Base-by-base conservation (phyloP, 2,797 vertebrate genomes). In the Streptopelia turtur region DNA sequence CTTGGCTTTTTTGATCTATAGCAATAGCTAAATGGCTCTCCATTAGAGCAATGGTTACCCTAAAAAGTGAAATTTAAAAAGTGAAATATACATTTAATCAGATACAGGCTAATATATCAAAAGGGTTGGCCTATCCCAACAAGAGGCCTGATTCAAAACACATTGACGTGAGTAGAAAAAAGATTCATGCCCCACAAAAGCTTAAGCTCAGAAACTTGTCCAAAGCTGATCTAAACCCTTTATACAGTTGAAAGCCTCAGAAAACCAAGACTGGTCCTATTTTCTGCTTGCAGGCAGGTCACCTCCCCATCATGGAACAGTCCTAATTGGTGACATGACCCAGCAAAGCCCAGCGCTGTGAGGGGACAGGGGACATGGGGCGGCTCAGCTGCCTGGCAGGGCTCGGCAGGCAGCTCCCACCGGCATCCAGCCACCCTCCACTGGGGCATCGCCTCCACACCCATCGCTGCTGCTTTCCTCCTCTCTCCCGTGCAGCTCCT, bases 11-110 rank as follows among this genome's bases (percentile, higher is more conserved):
- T 95, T 97, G 95, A 97, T 96, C 96, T 89, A 93, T 89, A 93
- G 95, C 92, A 93, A 88, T 80, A 90, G 91, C 78, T 96, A 97
- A 97, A 96, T 89, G 90, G 93, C 89, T 88, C 82, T 96, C 95
- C 95, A 94, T 96, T 86, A 96, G 94, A 94, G 86, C 47, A 78
- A 92, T 93, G 97, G 95, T 94, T 94, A 97, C 93, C 90, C 94
- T 50, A 9, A 95, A 97, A 97, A 97, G 90, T 95, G 95, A 95
- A 96, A 96, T 95, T 96, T 97, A 96, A 96, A 97, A 96, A 85
- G 89, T 82, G 70, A 92, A 96, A 95, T 96, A 95, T 66, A 95
- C 60, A 92, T 95, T 83, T 85, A 95, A 87, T 80, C 72, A 92
- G 76, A 80, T 83, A 94, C 94, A 91, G 90, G 64, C 84, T 93